Evolutionary conservation across 2,797 vertebrate genomes (phyloP), one percentile per base, ranked within the genome.

Genomic region (Glyptemys insculpta): DNA sequence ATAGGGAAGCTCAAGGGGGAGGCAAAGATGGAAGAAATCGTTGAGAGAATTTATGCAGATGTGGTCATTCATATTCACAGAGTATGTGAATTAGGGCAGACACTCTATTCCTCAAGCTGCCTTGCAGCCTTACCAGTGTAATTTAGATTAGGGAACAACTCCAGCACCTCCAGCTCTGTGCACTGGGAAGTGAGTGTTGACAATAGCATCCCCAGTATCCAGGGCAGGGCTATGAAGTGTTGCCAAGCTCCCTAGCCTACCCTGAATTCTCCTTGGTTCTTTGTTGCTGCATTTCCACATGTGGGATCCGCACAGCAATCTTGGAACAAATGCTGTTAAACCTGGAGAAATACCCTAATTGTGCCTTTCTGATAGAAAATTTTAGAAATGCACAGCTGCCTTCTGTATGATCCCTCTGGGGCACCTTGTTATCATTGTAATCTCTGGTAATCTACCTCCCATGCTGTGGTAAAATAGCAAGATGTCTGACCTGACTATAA

Each of bases 41-140:
- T 79, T 89, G 54, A 54, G 56, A 5, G 53, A 34, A 49, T 41
- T 79, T 19, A 5, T 5, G 44, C 31, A 5, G 37, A 74, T 21
- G 1, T 56, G 59, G 10, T 50, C 83, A 81, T 23, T 50, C 79
- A 74, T 19, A 41, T 83, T 82, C 41, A 56, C 47, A 37, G 27
- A 62, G 23, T 12, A 49, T 34, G 7, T 16, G 0, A 0, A 79
- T 49, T 41, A 12, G 68, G 87, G 9, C 21, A 56, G 21, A 1
- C 37, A 87, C 31, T 57, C 21, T 27, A 57, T 79, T 12, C 65
- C n/a, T 21, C 19, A 37, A 37, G 65, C 65, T 57, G 29, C 29
- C 50, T 76, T 76, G 44, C 74, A 78, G 41, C 27, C 8, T 49
- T 47, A 15, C 37, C 18, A 5, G 34, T 21, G 50, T 16, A 54